Percentiles rank a stretch among this genome's conserved stretches.
Conservation (phyloP, 2,888 invertebrate genomes). For the Zhuqinia jingwanae region DNA sequence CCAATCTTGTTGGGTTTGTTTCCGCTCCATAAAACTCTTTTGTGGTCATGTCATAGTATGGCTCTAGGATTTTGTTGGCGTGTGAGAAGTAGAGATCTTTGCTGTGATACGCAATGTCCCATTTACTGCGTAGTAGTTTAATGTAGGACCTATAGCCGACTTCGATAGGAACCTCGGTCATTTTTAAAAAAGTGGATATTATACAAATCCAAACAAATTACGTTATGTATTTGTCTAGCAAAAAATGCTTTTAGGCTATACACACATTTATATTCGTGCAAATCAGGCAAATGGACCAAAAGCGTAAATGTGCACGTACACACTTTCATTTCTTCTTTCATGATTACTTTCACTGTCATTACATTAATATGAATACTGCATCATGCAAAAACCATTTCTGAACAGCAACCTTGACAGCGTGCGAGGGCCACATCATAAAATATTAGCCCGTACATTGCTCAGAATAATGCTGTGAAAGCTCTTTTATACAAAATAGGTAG, state of each 20-base stretch:
- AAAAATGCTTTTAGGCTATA: too few species aligned
- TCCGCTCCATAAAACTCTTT: conserved; percentile 58
- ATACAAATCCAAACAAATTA: too few species aligned
- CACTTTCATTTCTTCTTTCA: too few species aligned
- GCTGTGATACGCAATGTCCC: conserved; percentile 67
- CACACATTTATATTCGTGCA: too few species aligned
- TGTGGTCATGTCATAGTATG: conserved; percentile 64
- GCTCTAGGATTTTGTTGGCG: conserved; percentile 66
- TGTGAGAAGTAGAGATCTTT: conserved; percentile 69
- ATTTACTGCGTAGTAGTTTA: conserved; percentile 59
- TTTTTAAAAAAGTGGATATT: too few species aligned
- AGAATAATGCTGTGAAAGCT: background rate
- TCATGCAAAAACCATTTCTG: background rate
- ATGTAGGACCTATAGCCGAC: conserved; percentile 64
- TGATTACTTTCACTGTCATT: too few species aligned
- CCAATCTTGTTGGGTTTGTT: conserved; percentile 63
- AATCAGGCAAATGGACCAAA: too few species aligned
- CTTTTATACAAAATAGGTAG: background rate
- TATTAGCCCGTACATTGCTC: background rate
- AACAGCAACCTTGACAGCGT: conserved; percentile 45
- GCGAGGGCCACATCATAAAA: background rate
- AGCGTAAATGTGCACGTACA: too few species aligned
- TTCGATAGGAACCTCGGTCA: conserved; percentile 64
- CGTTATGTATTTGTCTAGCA: too few species aligned
- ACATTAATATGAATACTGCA: too few species aligned